Base-by-base conservation (phyloP, 2,113 vertebrate species). In the Pycnonotus jocosus region DNA sequence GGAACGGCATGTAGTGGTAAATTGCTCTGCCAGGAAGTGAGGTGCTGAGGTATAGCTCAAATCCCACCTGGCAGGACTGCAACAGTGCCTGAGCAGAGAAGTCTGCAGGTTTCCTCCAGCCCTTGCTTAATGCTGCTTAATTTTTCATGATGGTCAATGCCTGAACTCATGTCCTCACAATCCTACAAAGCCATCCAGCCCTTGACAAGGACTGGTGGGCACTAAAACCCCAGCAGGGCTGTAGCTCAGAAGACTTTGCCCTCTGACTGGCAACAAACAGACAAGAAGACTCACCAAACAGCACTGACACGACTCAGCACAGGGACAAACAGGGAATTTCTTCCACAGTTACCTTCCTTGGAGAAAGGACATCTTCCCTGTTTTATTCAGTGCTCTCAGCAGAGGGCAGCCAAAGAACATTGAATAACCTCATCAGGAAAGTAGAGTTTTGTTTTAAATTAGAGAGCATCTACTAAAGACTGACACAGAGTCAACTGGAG, bases 331-430 rank as follows among this genome's bases (percentile, higher is more conserved):
- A 16, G 35, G 21, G 33, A 37, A 44, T 88, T 87, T 66, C 38
- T 56, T 51, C 30, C 54, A 53, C 56, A 33, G 19, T 15, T 68
- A 31, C 6, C 20, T 53, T 64, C 76, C 81, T 54, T 7, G 12
- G 50, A 30, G 60, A 86, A 70, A 27, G 40, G 54, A 57, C 16
- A 25, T 76, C 57, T 72, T 28, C n/a, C 33, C 20, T 77, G 91
- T 35, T 50, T 87, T 94, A 84, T 86, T 81, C 61, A 37, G 15
- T 62, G 31, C 61, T 56, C 50, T 97, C 98, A 98, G 97, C 92
- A 98, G 98, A 97, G 97, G 98, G 98, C 98, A 98, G 98, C 95
- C 97, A 74, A 95, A 74, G 96, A 48, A 88, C 79, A 94, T 58
- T 8, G 6, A 96, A 97, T 53, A 89, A 51, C 27, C 48, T 44